phyloP scores from a whole-genome alignment of 2,888 invertebrate genomes.

The Mechanitis mazaeus region DNA sequence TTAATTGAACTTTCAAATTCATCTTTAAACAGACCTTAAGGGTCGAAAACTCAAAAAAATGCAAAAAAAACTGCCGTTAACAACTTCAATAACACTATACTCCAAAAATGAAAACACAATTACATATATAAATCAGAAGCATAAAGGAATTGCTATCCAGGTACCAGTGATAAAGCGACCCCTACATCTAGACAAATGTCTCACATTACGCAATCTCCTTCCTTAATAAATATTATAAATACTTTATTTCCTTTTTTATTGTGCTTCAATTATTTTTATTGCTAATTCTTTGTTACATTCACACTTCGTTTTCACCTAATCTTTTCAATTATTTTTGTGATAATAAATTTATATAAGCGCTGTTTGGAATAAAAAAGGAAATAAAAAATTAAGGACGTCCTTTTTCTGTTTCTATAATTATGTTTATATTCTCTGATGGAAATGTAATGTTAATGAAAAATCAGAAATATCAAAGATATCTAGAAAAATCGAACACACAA shows the following conservation, averaged over 20 bases:
- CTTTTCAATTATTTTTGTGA: no score
- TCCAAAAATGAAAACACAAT: not conserved
- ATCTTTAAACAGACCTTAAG: no score
- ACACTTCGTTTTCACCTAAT: not conserved
- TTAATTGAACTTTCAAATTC: no score
- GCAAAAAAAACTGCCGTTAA: not conserved
- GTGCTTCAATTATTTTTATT: conserved; percentile 21
- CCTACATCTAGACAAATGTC: conserved; percentile 38
- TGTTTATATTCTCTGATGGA: no score
- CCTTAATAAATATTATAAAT: conserved; percentile 26
- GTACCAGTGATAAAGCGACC: conserved; percentile 7
- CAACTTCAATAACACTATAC: not conserved
- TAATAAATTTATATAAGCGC: no score
- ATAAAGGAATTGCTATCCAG: conserved; percentile 6
- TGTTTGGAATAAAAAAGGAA: no score
- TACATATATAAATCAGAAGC: conserved; percentile 5
- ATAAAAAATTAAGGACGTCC: no score
- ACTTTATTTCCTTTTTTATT: conserved; percentile 19
- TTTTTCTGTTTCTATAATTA: no score
- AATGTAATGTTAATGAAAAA: no score
- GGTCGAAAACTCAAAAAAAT: no score
- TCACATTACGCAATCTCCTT: conserved; percentile 32
- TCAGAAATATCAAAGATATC: not conserved
- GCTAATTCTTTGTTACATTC: conserved; percentile 7
- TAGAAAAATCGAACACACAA: not conserved